Evolutionary conservation across 2,888 invertebrate species (phyloP), one percentile per base, ranked within the genome.

Genomic region (Cataglyphis albicans): DNA sequence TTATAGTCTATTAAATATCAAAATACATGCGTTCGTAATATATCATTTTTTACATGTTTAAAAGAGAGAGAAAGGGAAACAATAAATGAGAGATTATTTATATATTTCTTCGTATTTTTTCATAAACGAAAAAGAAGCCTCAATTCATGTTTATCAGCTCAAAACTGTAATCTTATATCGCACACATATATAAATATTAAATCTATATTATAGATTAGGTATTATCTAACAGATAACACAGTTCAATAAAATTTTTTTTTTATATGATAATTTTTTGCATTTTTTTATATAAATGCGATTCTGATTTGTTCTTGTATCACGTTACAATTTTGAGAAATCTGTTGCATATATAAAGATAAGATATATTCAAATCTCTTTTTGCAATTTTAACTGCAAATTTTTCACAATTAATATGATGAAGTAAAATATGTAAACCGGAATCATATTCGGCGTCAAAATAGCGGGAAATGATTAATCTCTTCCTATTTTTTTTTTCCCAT

Each of bases 41-140:
- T 78, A 86, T 84, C 52, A 55, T 78, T 61, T 86, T 86, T 88
- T 84, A 83, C 75, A 87, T 82, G 81, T 74, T 70, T 80, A 67
- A 86, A n/a, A 48, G 18, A 52, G 5, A 52, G 52, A 52, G n/a
- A 52, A 7, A 48, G 48, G n/a, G 48, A 48, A n/a, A 52, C n/a
- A 52, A 65, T 44, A 85, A 91, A 87, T 88, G 88, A 88, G 90
- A 44, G 4, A 80, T 83, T 90, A 88, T 89, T 91, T 67, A 35
- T 76, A 9, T 21, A 29, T 3, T 55, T 15, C 3, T 10, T 1
- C 3, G 38, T 52, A 55, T 29, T 68, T 72, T 35, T 18, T 1
- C 35, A 15, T 0, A 59, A 7, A 32, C 5, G 7, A 75, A 10
- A 64, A 10, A 25, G 44, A 72, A 35, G 21, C 12, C n/a, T 74